Conservation (phyloP, 2,888 invertebrate species). For the Nomada fabriciana region DNA sequence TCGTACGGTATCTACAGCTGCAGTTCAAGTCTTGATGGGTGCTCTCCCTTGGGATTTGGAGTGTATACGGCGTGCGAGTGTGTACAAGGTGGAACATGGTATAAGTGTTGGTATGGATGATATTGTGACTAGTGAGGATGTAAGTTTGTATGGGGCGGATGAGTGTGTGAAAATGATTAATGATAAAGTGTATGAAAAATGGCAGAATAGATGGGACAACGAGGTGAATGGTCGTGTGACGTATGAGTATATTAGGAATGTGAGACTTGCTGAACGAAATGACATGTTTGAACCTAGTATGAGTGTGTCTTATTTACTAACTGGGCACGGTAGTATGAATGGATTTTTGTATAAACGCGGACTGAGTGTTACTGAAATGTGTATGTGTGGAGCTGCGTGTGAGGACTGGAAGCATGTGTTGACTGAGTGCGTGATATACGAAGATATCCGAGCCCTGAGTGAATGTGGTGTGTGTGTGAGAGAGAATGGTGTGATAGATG, state of each 20-base stretch:
- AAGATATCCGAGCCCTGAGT: too few species aligned
- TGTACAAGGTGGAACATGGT: background rate
- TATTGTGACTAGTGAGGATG: too few species aligned
- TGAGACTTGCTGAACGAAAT: background rate
- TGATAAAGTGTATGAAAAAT: conserved; percentile 11
- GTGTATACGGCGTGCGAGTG: background rate
- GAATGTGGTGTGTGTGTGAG: too few species aligned
- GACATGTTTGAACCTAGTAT: conserved; percentile 1
- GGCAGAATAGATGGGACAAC: conserved; percentile 25
- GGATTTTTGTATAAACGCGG: too few species aligned
- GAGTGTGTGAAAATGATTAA: background rate
- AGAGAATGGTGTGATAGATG: too few species aligned
- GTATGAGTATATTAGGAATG: conserved; percentile 29
- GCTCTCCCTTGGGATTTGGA: background rate
- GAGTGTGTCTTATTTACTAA: too few species aligned
- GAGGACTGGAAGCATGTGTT: too few species aligned
- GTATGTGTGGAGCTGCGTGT: too few species aligned
- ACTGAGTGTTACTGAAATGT: too few species aligned
- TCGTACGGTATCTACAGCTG: background rate
- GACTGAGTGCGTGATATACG: too few species aligned
- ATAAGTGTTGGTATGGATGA: background rate
- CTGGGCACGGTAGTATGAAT: too few species aligned
- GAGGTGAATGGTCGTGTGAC: conserved; percentile 12
- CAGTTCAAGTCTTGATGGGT: background rate
- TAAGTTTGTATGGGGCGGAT: too few species aligned